Evolutionary conservation across 2,113 vertebrate genomes (phyloP).

Genomic region (Narcine bancroftii): DNA sequence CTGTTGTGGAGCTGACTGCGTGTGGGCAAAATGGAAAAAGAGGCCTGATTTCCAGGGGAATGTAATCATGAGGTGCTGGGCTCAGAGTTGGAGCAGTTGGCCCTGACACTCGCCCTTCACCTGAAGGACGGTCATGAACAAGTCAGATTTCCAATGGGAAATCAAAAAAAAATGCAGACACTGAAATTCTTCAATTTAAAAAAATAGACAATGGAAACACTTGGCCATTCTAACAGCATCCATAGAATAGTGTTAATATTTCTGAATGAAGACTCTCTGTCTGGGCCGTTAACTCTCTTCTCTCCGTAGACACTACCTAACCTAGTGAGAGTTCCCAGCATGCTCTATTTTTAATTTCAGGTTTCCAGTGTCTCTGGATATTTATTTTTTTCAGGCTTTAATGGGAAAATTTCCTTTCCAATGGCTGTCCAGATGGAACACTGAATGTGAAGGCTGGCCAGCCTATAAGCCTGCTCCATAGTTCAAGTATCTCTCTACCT

Average conservation of each 20-base stretch:
- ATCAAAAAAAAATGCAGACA: not conserved
- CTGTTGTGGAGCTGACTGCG: not conserved
- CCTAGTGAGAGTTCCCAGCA: too few species aligned
- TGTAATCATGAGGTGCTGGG: not conserved
- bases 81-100: not conserved
- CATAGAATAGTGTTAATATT: too few species aligned
- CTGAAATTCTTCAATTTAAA: too few species aligned
- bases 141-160: not conserved
- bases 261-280: too few species aligned
- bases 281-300: too few species aligned
- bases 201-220: too few species aligned
- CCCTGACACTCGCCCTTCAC: too few species aligned
- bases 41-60: not conserved
- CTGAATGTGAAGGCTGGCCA: not conserved
- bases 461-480: not conserved
- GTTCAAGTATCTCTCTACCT: not conserved
- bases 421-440: not conserved
- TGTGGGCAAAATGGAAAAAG: not conserved
- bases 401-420: not conserved
- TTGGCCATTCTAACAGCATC: too few species aligned
- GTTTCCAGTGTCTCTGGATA: too few species aligned
- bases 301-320: too few species aligned
- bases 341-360: too few species aligned
- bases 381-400: not conserved
- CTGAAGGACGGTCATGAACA: not conserved